Evolutionary conservation across 2,797 vertebrate species (phyloP), one percentile per base, ranked within the genome.

Genomic region (Rhynchotus rufescens): DNA sequence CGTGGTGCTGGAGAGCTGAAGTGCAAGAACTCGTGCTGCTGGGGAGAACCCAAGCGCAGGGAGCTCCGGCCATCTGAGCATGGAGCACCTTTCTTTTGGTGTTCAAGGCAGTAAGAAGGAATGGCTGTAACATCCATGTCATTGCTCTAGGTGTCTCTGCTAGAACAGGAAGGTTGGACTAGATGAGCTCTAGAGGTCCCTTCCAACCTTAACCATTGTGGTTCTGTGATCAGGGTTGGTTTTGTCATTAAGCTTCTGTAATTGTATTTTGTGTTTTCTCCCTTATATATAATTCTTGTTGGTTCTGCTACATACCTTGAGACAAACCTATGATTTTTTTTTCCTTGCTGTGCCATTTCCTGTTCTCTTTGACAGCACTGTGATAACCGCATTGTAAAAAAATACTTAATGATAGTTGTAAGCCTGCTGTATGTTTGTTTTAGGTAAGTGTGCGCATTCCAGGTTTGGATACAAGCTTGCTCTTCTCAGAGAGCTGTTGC

Each of bases 31-130:
- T 56, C 0, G 0, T 57, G 47, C 78, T 90, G 66, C 81, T 78
- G 76, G 56, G 57, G 90, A 71, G 40, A 40, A 40, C 40, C 42
- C 76, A 78, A 73, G 47, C 66, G 71, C 78, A 82, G 88, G 90
- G 86, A 79, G 84, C 86, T 90, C 64, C 90, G 91, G 80, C 93
- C 67, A 68, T 57, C 6, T 84, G 72, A 84, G 40, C 13, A 14
- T 60, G 91, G 90, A 86, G 73, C 81, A 91, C 38, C 74, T 59
- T 87, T 25, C 30, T 87, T 54, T 6, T 22, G 32, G 59, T 80
- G 45, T 34, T 54, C 28, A 54, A 54, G 16, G 51, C 92, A 93
- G 94, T 94, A 96, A 95, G 95, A 91, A 78, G 38, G 13, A 86
- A 80, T 82, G 67, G 38, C 75, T 94, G 2, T 77, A 94, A 57